A percentile compares a stretch with the other conserved stretches of the same genome.
phyloP scores from a whole-genome alignment of 2,113 vertebrate genomes.

The human region DNA sequence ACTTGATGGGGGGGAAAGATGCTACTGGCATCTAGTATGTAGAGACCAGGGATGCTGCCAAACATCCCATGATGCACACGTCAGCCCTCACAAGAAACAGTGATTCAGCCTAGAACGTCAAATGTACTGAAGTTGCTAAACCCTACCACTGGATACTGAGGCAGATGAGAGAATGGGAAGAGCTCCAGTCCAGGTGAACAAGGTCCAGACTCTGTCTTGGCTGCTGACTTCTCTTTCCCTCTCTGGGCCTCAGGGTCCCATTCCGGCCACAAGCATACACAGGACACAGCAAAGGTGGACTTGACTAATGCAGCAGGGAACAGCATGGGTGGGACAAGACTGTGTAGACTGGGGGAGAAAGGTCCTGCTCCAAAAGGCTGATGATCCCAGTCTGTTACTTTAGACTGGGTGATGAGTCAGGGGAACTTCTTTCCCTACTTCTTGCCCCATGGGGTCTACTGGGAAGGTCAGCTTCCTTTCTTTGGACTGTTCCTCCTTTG shows the following conservation, averaged over 20 bases:
- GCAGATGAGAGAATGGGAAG: background rate
- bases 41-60: background rate
- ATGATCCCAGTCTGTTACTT: background rate
- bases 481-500: background rate
- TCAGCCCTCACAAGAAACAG: background rate
- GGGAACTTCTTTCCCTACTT: background rate
- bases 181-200: background rate
- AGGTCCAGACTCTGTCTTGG: background rate
- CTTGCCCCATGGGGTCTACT: background rate
- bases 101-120: background rate
- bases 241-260: background rate
- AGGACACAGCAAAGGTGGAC: background rate
- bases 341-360: background rate
- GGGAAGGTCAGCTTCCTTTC: background rate
- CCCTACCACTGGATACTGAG: background rate
- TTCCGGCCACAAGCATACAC: background rate
- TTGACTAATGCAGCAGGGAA: background rate
- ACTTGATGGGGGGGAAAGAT: background rate
- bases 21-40: background rate
- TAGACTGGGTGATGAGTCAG: background rate
- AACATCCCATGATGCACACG: background rate
- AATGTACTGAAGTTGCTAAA: background rate
- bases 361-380: background rate
- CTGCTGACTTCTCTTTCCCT: background rate
- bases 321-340: background rate